phyloP scores from a whole-genome alignment of 2,113 vertebrate species.

The Bambusicola thoracicus region DNA sequence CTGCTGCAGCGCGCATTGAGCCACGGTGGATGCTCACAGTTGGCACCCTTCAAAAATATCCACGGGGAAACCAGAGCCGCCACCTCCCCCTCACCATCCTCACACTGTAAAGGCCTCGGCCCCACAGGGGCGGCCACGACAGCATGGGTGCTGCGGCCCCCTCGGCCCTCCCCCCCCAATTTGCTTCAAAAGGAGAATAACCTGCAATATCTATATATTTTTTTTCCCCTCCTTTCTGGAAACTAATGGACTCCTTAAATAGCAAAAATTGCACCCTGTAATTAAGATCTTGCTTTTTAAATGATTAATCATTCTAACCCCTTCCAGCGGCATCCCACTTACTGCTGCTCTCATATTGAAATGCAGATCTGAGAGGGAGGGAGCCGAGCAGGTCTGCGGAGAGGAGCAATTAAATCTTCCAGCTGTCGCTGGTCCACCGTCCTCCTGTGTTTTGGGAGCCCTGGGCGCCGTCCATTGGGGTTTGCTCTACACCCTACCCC shows the following conservation, averaged over 20 bases:
- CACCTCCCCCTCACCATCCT: conserved; percentile 57
- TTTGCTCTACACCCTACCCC: neutral
- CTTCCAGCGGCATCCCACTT: conserved; percentile 82
- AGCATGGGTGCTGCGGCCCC: conserved; percentile 22
- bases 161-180: neutral
- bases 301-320: conserved; percentile 87
- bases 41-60: conserved; percentile 69
- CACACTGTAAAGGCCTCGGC: conserved; percentile 45
- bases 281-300: conserved; percentile 89
- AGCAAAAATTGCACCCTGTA: conserved; percentile 87
- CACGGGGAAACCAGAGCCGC: conserved; percentile 62
- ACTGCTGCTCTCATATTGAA: conserved; percentile 83
- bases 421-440: conserved; percentile 77
- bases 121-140: conserved; percentile 41
- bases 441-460: conserved; percentile 42
- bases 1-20: conserved; percentile 53
- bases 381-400: conserved; percentile 70
- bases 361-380: conserved; percentile 81
- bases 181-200: conserved; percentile 78
- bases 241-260: conserved; percentile 87
- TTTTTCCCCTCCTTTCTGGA: conserved; percentile 73
- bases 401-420: conserved; percentile 83
- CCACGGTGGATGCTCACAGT: conserved; percentile 54
- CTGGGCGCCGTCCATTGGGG: neutral
- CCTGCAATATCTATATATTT: conserved; percentile 72